phyloP scores from a whole-genome alignment of 2,113 vertebrate genomes.

The Trachemys scripta region DNA sequence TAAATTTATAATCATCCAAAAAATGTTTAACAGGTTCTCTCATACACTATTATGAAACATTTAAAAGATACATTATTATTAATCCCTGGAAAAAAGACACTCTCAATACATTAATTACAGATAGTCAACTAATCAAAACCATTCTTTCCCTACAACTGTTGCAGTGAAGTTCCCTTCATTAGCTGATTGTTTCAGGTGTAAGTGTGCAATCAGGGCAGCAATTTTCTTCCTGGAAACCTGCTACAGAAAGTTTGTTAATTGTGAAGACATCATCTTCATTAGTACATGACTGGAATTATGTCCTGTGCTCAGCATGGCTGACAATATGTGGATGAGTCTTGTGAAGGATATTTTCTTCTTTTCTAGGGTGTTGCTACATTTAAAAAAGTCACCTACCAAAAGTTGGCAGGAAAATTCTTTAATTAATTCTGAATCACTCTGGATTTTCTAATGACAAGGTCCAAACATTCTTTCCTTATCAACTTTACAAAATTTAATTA shows the following conservation, averaged over 20 bases:
- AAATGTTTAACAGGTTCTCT: not conserved
- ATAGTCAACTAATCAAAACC: not conserved
- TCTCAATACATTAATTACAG: not conserved
- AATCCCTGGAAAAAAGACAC: not conserved
- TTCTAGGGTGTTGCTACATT: not conserved
- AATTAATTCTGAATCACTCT: not conserved
- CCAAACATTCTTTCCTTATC: not conserved
- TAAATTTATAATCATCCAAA: not conserved
- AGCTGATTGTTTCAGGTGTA: not conserved
- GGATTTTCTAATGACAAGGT: not conserved
- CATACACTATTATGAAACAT: not conserved
- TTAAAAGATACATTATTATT: not conserved
- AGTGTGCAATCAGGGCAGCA: not conserved
- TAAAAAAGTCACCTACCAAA: not conserved
- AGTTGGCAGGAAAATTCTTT: not conserved
- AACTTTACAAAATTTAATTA: not conserved
- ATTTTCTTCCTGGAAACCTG: not conserved
- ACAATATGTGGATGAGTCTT: not conserved
- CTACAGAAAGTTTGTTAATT: not conserved
- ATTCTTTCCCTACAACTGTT: not conserved
- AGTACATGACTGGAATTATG: not conserved
- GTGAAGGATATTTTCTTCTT: not conserved
- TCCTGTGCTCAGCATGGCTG: rapidly evolving
- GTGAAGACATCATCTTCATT: not conserved
- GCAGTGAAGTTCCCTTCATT: not conserved